Evolutionary conservation across 1,140 invertebrate genomes (phyloP).

Genomic region (Drosophila nigrodunni): DNA sequence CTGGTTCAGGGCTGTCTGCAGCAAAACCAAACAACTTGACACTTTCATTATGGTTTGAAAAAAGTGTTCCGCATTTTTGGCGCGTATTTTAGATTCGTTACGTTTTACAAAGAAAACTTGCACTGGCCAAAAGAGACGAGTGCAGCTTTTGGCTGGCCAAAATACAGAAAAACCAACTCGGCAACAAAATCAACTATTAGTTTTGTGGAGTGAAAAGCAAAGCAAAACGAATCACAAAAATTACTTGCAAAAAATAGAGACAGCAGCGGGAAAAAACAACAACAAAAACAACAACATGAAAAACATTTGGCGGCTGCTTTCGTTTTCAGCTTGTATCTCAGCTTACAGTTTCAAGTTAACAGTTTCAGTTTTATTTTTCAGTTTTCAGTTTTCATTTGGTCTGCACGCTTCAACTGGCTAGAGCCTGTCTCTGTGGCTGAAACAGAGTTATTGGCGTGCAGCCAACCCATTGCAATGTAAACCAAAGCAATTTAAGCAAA

Average conservation of each 20-base stretch:
- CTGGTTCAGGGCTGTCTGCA: conserved; percentile 39
- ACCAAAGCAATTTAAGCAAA: conserved; percentile 69
- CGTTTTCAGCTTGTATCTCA: conserved; percentile 67
- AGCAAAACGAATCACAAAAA: conserved; percentile 49
- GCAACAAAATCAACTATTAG: conserved; percentile 37
- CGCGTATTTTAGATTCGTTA: conserved; percentile 57
- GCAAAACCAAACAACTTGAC: conserved; percentile 30
- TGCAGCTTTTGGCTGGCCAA: conserved; percentile 65
- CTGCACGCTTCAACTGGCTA: conserved; percentile 75
- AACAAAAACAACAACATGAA: conserved; percentile 25
- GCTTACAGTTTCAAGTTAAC: conserved; percentile 36
- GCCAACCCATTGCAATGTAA: conserved; percentile 49
- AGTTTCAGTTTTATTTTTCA: conserved; percentile 8
- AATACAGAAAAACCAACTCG: conserved; percentile 32
- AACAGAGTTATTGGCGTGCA: conserved; percentile 43
- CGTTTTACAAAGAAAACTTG: conserved; percentile 59
- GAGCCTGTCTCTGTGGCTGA: conserved; percentile 41
- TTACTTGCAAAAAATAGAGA: conserved; percentile 51
- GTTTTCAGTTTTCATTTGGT: conserved; percentile 43
- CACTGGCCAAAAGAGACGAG: conserved; percentile 70
- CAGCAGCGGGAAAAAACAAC: background rate
- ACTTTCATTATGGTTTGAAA: conserved; percentile 36
- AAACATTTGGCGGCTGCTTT: conserved; percentile 58
- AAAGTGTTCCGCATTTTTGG: conserved; percentile 71
- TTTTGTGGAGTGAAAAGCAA: conserved; percentile 69